Base-by-base conservation (phyloP, 2,113 vertebrate species). In the Nothobranchius kuhntae region DNA sequence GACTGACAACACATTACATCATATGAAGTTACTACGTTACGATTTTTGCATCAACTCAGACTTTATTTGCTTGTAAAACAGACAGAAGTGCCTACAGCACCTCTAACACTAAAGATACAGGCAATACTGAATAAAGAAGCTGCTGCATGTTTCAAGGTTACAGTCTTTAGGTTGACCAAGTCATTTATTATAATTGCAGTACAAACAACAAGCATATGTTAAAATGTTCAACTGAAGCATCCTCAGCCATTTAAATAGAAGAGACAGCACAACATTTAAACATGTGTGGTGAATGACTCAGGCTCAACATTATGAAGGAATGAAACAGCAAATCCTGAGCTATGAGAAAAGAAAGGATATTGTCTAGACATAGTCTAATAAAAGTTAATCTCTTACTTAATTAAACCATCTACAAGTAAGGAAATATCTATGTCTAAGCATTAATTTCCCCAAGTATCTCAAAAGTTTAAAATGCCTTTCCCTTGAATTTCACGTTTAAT, bases 331-430 rank as follows among this genome's bases (percentile, higher is more conserved):
- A 57, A 36, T 62, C 40, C 17, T 11, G 50, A 35, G 15, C 48
- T 24, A 10, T 15, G 26, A 24, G 3, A 45, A 57, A 15, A 48
- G 11, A 21, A 62, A 52, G 60, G 10, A 15, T 54, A 54, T 44
- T 55, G 44, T 15, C 24, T 12, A 30, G 17, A 67, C 35, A 60
- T 24, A 50, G 42, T 42, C 55, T 26, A 44, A 47, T n/a, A 59
- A n/a, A 47, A 55, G 14, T 55, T 53, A 7, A 61, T 48, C 47
- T 61, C 11, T 15, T 26, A 10, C 56, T 62, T 59, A 58, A 67
- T 64, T 48, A 71, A 60, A 64, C 26, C 36, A 54, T 62, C 36
- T 54, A 12, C 36, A 53, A 50, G 24, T 11, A 1, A 10, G 45
- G 46, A 17, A 24, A 9, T 4, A 51, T 2, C 3, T 11, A 14